A percentile compares a stretch with the other conserved stretches of the same genome.
phyloP scores from a whole-genome alignment of 2,113 vertebrate species.

The Oncorhynchus masou region DNA sequence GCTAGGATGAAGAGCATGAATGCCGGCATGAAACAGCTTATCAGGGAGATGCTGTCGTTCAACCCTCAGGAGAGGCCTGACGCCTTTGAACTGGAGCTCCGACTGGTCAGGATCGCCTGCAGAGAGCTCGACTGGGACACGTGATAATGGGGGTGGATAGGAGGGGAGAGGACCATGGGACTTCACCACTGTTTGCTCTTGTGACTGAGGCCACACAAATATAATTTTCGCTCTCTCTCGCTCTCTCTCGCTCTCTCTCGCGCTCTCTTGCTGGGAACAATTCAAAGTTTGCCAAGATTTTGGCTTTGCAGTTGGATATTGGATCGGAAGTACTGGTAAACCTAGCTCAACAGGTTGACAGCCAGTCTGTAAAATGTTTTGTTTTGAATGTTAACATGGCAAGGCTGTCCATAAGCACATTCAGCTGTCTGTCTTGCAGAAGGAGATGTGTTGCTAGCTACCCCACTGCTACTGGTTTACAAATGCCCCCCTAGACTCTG shows the following conservation, averaged over 20 bases:
- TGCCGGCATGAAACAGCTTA: constrained; percentile 88
- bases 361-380: not conserved
- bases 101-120: constrained; percentile 93
- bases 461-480: constrained; percentile 48
- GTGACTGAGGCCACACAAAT: not conserved
- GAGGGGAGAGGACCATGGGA: not conserved
- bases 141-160: constrained; percentile 68
- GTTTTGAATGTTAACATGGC: not conserved
- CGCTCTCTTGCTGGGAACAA: constrained; percentile 22
- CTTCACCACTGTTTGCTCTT: constrained; percentile 27
- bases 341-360: constrained; percentile 25
- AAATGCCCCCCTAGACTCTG: constrained; percentile 37
- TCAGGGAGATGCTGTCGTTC: constrained; percentile 94
- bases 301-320: constrained; percentile 9
- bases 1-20: constrained; percentile 96
- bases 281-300: constrained; percentile 4
- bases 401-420: constrained; percentile 40
- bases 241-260: no score
- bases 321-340: no score
- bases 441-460: constrained; percentile 30
- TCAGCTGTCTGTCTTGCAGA: constrained; percentile 30
- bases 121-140: constrained; percentile 95
- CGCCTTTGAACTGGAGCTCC: constrained; percentile 93
- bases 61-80: constrained; percentile 95
- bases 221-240: not conserved